phyloP scores from a whole-genome alignment of 2,888 invertebrate genomes.

The Phaedon cochleariae region DNA sequence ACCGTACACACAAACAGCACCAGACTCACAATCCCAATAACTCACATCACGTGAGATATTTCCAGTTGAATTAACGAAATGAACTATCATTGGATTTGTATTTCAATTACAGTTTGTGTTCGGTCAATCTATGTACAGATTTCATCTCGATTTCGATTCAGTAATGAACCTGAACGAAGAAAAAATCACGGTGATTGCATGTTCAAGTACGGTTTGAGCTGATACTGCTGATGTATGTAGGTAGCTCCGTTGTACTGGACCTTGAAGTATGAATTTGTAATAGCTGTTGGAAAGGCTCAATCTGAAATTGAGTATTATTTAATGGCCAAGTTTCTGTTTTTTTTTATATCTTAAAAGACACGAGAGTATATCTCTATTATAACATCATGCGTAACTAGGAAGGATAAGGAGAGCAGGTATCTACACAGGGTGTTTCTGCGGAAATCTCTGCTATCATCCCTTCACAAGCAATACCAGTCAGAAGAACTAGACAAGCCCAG shows the following conservation, averaged over 20 bases:
- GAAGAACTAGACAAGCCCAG: no score
- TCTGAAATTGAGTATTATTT: no score
- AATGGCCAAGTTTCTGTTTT: no score
- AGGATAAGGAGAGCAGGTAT: no score
- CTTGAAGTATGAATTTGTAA: not conserved
- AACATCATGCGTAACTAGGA: no score
- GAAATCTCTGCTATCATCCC: no score
- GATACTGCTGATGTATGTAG: conserved; percentile 27
- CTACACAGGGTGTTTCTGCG: no score
- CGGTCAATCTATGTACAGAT: conserved; percentile 34
- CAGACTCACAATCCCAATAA: not conserved
- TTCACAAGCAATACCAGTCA: no score
- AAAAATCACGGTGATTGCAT: conserved; percentile 34
- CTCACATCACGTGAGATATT: conserved; percentile 7
- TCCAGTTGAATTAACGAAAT: conserved; percentile 50
- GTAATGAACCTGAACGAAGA: conserved; percentile 34
- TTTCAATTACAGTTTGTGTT: conserved; percentile 52
- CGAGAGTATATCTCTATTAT: no score
- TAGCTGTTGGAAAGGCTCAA: no score
- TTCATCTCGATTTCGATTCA: conserved; percentile 32
- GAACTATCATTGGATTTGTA: conserved; percentile 57
- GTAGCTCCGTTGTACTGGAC: not conserved
- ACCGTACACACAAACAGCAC: not conserved
- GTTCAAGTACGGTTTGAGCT: conserved; percentile 18
- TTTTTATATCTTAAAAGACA: no score